Conservation (phyloP, 1,140 invertebrate genomes). For the Drosophila tsacasi region DNA sequence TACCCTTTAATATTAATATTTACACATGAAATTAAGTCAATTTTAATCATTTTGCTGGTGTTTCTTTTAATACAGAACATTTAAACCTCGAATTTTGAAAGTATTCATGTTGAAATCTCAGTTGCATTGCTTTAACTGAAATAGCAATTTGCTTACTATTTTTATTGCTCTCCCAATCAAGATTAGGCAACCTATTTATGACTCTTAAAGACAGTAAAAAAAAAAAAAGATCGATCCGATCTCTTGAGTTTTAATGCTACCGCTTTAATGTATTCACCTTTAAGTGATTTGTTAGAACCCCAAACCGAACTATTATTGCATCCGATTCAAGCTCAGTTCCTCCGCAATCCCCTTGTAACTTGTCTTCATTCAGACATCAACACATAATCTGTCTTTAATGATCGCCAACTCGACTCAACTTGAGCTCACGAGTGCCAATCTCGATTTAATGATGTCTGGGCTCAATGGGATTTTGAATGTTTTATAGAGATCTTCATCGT, state of each 20-base stretch:
- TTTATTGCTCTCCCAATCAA: not conserved
- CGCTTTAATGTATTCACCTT: not conserved
- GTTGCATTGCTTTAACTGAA: not conserved
- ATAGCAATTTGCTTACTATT: not conserved
- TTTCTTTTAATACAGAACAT: not conserved
- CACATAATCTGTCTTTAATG: constrained; percentile 43
- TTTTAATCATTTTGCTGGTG: not conserved
- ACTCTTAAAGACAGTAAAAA: not conserved
- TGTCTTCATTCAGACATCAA: constrained; percentile 27
- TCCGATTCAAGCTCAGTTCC: not conserved
- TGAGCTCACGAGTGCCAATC: constrained; percentile 43
- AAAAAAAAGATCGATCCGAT: not conserved
- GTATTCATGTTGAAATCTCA: not conserved
- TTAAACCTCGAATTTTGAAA: not conserved
- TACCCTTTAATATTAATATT: too few relatives aligned
- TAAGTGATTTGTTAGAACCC: constrained; percentile 27
- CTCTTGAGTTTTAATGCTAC: not conserved
- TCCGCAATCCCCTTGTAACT: constrained; percentile 18
- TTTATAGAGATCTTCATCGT: constrained; percentile 48
- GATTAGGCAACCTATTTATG: constrained; percentile 4
- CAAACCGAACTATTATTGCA: not conserved
- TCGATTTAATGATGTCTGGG: constrained; percentile 37
- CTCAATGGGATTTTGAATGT: constrained; percentile 43
- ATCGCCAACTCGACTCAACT: constrained; percentile 18
- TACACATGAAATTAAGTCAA: too few relatives aligned